Evolutionary conservation across 2,113 vertebrate genomes (phyloP).

Genomic region (Thamnophis sirtalis): DNA sequence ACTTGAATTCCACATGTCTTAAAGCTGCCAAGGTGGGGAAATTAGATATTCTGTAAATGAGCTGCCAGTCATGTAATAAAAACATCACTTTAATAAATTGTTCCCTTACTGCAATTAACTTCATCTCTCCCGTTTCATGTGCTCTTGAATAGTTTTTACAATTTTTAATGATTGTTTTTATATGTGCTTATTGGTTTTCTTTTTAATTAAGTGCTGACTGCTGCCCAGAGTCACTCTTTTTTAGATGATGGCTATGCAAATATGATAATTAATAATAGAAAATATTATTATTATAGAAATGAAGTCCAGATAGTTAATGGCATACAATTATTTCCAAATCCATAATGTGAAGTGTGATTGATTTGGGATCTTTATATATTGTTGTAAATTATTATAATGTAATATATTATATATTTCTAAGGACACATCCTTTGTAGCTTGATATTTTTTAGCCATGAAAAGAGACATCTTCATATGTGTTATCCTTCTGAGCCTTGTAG

Average conservation of each 20-base stretch:
- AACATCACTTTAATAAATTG: background rate
- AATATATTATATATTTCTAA: background rate
- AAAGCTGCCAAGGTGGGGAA: background rate
- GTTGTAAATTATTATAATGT: background rate
- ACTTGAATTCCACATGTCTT: background rate
- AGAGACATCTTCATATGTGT: background rate
- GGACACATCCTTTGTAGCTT: background rate
- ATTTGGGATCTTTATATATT: background rate
- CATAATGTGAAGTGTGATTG: background rate
- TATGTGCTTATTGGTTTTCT: background rate
- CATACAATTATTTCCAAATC: background rate
- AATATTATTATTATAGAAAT: background rate
- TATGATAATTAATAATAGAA: background rate
- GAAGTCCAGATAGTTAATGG: background rate
- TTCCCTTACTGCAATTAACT: background rate
- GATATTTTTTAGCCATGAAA: background rate
- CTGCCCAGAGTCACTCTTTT: background rate
- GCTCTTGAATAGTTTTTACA: background rate
- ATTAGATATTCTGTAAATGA: background rate
- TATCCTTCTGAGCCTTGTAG: constrained; percentile 44
- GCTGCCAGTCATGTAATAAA: background rate
- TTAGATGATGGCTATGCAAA: background rate
- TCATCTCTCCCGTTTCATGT: background rate
- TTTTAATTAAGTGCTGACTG: background rate
- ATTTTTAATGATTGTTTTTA: background rate